Percentiles rank a stretch among this genome's conserved stretches.
These are phyloP conservation scores for Molanna angustata DNA, from an alignment of 2,888 invertebrate genomes.

Conservation along the genomic window DNA sequence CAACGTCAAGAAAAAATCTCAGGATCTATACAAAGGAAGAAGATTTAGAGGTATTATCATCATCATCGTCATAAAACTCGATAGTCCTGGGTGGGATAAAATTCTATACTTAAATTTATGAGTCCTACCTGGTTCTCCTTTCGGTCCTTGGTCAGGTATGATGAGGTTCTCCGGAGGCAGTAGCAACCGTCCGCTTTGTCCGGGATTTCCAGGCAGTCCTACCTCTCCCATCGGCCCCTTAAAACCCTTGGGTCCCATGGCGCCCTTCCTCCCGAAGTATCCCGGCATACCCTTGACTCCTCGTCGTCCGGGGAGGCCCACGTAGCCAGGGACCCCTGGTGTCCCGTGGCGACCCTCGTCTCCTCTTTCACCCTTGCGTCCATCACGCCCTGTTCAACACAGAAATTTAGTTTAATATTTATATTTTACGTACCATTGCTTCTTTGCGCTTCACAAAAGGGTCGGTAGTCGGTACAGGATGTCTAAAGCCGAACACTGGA, in stretches of 20 bases:
- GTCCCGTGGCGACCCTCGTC: constrained; percentile 38
- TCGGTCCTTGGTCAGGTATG: constrained; percentile 6
- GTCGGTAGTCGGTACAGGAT: no score
- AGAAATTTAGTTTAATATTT: no score
- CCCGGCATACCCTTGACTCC: constrained; percentile 45
- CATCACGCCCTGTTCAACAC: constrained; percentile 41
- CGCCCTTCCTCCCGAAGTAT: constrained; percentile 11
- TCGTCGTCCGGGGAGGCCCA: constrained; percentile 42
- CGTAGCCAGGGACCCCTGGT: constrained; percentile 39
- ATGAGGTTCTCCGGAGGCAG: constrained; percentile 10
- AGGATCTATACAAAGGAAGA: no score
- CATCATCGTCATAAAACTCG: no score
- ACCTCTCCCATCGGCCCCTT: constrained; percentile 2
- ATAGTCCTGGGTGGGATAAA: no score
- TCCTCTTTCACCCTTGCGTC: constrained; percentile 33
- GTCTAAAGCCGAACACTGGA: no score
- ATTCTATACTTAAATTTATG: no score
- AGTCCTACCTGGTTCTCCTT: constrained; percentile 47
- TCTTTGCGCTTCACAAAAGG: no score
- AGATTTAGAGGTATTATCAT: no score
- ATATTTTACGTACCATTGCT: no score
- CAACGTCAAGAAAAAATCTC: no score
- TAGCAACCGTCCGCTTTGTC: constrained; percentile 41
- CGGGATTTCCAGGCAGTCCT: constrained; percentile 33
- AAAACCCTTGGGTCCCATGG: constrained; percentile 9